Conservation (phyloP, 2,888 invertebrate genomes). For the Gnatocerus cornutus region DNA sequence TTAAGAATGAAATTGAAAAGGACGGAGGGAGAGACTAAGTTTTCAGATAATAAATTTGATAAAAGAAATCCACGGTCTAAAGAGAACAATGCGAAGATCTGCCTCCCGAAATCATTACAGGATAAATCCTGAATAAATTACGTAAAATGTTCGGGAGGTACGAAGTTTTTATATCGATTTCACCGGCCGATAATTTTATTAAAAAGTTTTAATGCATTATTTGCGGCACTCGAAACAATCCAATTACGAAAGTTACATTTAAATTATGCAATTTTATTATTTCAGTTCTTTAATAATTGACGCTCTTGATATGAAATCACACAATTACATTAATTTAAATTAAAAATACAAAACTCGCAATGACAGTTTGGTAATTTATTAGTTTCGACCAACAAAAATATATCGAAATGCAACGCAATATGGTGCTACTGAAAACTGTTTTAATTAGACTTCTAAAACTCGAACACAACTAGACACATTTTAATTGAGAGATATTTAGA, state of each 20-base stretch:
- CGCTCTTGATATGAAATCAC: not conserved
- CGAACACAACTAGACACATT: no score
- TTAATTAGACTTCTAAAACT: no score
- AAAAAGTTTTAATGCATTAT: not conserved
- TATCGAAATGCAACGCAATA: no score
- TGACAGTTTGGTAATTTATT: no score
- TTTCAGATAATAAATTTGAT: slow-evolving; percentile 31
- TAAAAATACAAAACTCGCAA: no score
- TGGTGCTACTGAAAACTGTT: no score
- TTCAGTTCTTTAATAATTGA: not conserved
- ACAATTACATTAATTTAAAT: no score
- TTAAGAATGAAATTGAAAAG: slow-evolving; percentile 35
- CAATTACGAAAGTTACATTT: not conserved
- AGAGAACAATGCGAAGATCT: not conserved
- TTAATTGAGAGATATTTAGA: no score
- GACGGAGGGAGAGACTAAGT: not conserved
- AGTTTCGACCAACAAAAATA: no score
- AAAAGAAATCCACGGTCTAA: slow-evolving; percentile 13
- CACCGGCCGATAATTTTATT: not conserved
- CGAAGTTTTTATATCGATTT: slow-evolving; percentile 2
- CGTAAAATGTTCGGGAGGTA: not conserved
- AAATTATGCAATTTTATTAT: not conserved
- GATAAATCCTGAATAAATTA: slow-evolving; percentile 1
- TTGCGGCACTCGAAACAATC: not conserved
- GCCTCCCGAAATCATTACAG: not conserved